A percentile compares a stretch with the other conserved stretches of the same genome.
phyloP scores from a whole-genome alignment of 2,113 vertebrate species.

The Neolamprologus brichardi region DNA sequence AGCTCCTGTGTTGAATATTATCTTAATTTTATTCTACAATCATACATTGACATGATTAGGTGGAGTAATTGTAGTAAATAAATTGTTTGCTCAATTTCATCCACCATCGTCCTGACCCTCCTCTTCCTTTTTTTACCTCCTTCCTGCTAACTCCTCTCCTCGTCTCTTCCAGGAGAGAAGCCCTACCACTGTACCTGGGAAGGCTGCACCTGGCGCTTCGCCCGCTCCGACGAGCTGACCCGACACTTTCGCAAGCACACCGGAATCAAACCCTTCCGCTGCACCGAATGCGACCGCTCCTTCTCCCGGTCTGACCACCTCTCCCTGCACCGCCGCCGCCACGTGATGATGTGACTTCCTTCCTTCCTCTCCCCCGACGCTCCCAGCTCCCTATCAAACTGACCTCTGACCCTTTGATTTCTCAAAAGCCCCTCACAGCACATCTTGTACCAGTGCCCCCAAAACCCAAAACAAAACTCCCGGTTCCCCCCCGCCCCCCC shows the following conservation, averaged over 20 bases:
- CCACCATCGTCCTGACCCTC: background rate
- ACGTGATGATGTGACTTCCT: conserved; percentile 84
- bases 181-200: conserved; percentile 97
- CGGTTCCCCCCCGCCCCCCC: too few species aligned
- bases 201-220: conserved; percentile 93
- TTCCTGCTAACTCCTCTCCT: background rate
- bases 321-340: conserved; percentile 89
- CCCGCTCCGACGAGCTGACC: conserved; percentile 92
- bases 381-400: background rate
- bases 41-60: rapidly evolving
- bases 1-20: background rate
- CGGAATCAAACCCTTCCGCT: conserved; percentile 96
- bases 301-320: conserved; percentile 97
- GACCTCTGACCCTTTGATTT: background rate
- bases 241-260: conserved; percentile 97
- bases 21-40: background rate
- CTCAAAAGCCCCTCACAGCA: conserved; percentile 7
- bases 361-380: background rate
- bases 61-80: background rate
- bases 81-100: background rate
- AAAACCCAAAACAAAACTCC: too few species aligned
- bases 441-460: conserved; percentile 8
- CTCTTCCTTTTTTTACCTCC: background rate
- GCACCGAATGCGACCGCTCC: conserved; percentile 92
- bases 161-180: conserved; percentile 82